These are phyloP conservation scores for Echinarachnius parma DNA, from an alignment of 53 echinoderm and acorn worm genomes.

Conservation along the genomic window DNA sequence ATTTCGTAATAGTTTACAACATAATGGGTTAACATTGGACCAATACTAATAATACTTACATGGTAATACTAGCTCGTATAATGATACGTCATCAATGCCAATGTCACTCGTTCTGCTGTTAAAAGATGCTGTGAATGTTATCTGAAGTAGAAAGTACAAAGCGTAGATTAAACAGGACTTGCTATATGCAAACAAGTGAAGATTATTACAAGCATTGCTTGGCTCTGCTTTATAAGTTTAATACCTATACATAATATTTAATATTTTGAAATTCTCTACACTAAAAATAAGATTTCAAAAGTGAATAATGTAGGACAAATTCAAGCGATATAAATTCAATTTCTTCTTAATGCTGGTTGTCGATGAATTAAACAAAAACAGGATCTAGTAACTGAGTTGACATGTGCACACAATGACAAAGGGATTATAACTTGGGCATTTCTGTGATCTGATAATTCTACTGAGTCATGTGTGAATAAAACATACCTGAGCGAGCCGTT, in stretches of 20 bases:
- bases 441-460: not conserved
- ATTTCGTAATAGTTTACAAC: too few species aligned
- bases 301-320: not conserved
- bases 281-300: not conserved
- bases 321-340: too few species aligned
- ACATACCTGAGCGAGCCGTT: not conserved
- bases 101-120: not conserved
- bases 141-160: slow-evolving; percentile 1
- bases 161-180: not conserved
- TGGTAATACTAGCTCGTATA: not conserved
- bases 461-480: not conserved
- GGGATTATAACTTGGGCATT: too few species aligned
- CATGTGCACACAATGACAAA: too few species aligned
- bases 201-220: not conserved
- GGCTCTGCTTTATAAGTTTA: not conserved
- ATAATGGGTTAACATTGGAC: too few species aligned
- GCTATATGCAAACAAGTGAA: too few species aligned
- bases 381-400: too few species aligned
- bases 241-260: too few species aligned
- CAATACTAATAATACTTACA: not conserved
- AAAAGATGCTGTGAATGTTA: slow-evolving; percentile 9
- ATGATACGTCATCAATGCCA: slow-evolving; percentile 12
- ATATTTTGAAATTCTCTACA: not conserved
- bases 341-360: too few species aligned
- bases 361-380: too few species aligned